Percentiles rank a stretch among this genome's conserved stretches.
Evolutionary conservation across 1,140 invertebrate species (phyloP).

Genomic region (Asobara japonica): DNA sequence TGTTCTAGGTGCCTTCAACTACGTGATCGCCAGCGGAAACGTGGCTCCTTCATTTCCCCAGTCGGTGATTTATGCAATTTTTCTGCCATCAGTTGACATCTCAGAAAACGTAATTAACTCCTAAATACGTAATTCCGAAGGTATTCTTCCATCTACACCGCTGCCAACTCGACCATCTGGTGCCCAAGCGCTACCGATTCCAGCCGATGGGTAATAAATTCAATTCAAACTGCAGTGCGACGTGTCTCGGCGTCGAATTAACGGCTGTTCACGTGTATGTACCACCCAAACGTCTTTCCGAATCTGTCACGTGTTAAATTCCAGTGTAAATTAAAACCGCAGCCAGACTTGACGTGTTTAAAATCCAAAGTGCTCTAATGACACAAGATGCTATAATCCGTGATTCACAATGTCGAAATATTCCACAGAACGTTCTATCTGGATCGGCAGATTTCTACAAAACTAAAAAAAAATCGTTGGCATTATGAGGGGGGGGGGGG

Average conservation of each 20-base stretch:
- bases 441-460: no score
- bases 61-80: no score
- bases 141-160: not conserved
- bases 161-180: not conserved
- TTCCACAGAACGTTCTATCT: no score
- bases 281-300: not conserved
- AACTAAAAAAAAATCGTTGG: no score
- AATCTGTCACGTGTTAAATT: not conserved
- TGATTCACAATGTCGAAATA: no score
- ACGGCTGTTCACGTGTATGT: slow-evolving; percentile 1
- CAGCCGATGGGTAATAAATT: slow-evolving; percentile 16
- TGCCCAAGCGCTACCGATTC: not conserved
- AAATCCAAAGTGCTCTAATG: no score
- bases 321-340: not conserved
- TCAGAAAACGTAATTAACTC: not conserved
- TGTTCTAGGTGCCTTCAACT: no score
- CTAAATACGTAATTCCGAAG: not conserved
- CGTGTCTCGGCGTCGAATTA: slow-evolving; percentile 16
- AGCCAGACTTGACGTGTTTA: not conserved
- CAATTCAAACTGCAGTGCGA: not conserved
- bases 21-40: no score
- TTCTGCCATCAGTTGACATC: not conserved
- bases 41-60: no score
- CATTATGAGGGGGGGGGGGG: no score
- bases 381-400: no score